A percentile compares a stretch with the other conserved stretches of the same genome.
phyloP scores from a whole-genome alignment of 2,113 vertebrate species.

The Corythornis madagascariensis region DNA sequence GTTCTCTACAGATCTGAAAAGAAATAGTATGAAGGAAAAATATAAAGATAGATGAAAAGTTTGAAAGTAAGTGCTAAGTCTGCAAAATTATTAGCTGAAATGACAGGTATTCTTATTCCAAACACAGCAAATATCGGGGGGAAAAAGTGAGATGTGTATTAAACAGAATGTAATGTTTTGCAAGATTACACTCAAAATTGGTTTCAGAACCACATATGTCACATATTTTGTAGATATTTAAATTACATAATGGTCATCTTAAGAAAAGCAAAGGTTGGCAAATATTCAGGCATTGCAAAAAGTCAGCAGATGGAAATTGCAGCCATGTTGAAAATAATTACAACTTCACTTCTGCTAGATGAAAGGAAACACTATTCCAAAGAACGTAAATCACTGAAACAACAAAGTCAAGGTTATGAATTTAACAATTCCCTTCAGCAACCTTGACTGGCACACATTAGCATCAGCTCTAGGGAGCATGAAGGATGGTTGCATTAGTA shows the following conservation, averaged over 20 bases:
- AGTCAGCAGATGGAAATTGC: conserved; percentile 4
- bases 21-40: background rate
- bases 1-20: background rate
- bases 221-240: background rate
- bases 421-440: conserved; percentile 16
- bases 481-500: background rate
- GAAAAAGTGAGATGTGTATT: background rate
- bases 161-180: background rate
- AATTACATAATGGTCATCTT: conserved; percentile 5
- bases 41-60: background rate
- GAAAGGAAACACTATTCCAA: background rate
- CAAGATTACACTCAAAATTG: background rate
- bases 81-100: background rate
- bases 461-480: background rate
- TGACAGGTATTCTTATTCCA: background rate
- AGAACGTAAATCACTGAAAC: background rate
- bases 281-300: background rate
- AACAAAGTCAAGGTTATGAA: background rate
- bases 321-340: conserved; percentile 12
- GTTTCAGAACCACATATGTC: background rate
- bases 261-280: background rate
- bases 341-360: background rate
- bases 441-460: background rate
- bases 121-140: background rate
- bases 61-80: background rate